These are phyloP conservation scores for Vireo altiloquus DNA, from an alignment of 2,113 vertebrate species.

Conservation along the genomic window DNA sequence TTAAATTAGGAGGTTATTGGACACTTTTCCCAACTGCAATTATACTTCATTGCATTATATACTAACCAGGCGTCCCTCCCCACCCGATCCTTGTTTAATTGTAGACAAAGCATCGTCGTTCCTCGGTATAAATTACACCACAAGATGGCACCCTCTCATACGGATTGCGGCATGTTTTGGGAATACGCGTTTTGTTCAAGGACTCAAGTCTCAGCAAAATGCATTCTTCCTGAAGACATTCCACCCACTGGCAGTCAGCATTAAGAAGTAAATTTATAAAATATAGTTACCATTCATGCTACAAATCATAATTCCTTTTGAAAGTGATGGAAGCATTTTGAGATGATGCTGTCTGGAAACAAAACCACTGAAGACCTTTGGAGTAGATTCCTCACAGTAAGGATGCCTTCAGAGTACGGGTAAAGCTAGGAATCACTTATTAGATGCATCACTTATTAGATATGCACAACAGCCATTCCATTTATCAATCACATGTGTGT, in stretches of 20 bases:
- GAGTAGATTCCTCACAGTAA: neutral
- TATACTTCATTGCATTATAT: neutral
- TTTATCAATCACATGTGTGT: no score
- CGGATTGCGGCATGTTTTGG: rapidly evolving
- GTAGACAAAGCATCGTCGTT: rapidly evolving
- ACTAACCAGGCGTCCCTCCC: neutral
- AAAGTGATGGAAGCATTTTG: neutral
- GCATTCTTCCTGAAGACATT: neutral
- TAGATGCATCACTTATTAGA: neutral
- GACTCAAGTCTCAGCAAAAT: neutral
- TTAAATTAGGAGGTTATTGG: neutral
- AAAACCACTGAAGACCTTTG: neutral
- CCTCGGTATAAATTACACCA: constrained; percentile 9
- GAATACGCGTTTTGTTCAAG: rapidly evolving
- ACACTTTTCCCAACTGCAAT: neutral
- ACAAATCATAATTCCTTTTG: neutral
- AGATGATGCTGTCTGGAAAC: neutral
- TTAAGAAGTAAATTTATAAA: neutral
- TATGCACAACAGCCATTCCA: neutral
- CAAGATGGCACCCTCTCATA: constrained; percentile 40
- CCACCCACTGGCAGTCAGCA: rapidly evolving
- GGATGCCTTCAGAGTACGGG: neutral
- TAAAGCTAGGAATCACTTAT: neutral
- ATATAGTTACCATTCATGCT: neutral
- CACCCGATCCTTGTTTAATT: rapidly evolving